Base-by-base conservation (phyloP, 2,888 invertebrate genomes). In the Drosophila imparisetae region DNA sequence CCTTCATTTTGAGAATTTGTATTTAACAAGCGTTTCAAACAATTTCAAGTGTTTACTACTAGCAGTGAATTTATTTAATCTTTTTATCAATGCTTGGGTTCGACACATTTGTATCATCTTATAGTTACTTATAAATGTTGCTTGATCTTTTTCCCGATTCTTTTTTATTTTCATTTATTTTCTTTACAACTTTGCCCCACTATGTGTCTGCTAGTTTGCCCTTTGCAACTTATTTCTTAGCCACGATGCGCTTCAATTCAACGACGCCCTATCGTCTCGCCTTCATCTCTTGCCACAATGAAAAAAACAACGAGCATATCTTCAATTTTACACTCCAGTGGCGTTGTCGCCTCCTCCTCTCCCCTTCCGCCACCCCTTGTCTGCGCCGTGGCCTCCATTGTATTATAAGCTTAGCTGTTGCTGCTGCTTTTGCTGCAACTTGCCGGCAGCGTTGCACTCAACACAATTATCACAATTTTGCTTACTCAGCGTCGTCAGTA, bases 401-500 rank as follows among this genome's bases (percentile, higher is more conserved):
- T 70, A 59, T 63, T 61, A 66, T 71, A 66, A 62, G 60, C 72
- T 70, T 58, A 62, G 66, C 58, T 59, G 70, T 67, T 55, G 53
- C 38, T 63, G 65, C 59, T 60, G 54, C 52, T 66, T 48, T 45
- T 45, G 45, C 45, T 45, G 45, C 15, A 45, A 55, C 79, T 38
- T 55, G 52, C 40, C 49, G 58, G 29, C 69, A 32, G 45, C 68
- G 66, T 53, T 66, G 81, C 87, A 89, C 89, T 86, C 85, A 80
- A 87, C 85, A 86, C 85, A 86, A 86, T 86, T 86, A 86, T 86
- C 85, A 89, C 89, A 89, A 89, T 86, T 89, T 89, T 87, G 85
- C 89, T 86, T 86, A 89, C 85, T 86, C 85, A 86, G 85, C 85
- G 64, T 89, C 72, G 87, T 86, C 89, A 87, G 67, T 40, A 55